Evolutionary conservation across 2,113 vertebrate species (phyloP), one percentile per base, ranked within the genome.

Genomic region (Labeo rohita): DNA sequence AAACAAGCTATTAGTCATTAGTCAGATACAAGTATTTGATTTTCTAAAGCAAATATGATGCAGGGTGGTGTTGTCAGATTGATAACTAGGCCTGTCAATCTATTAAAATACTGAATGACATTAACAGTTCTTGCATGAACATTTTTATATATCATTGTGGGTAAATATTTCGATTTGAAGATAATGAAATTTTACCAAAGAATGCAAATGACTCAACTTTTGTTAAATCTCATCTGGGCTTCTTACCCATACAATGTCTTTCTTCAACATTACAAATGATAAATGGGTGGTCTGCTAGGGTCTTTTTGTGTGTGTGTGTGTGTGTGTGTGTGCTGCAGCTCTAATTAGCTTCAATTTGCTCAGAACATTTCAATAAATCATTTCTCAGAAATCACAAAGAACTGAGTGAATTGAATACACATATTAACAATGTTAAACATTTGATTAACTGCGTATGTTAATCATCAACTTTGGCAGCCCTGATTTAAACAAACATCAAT

Each of bases 371-470:
- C 5, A 73, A 16, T 73, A 4, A 45, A 11, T 47, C 21, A 23
- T 21, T 73, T 73, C 70, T 45, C 39, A 45, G 10, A 73, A 73
- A 47, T 23, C 70, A 47, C 70, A 73, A 47, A n/a, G 70, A 73
- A 45, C 5, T 0, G 21, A 73, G 21, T 73, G 9, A 73, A 47
- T 1, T 73, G 39, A 45, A 73, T 21, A 73, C 1, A 47, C 21
- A n/a, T 9, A 63, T 63, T n/a, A n/a, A 65, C 61, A 65, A 28
- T 23, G 18, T 12, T 47, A 47, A 73, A 47, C 43, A 73, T 73
- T 73, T 73, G 43, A 73, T 73, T 73, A 73, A 73, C 6, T 73
- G 43, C 43, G 11, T 13, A 49, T 73, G 70, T 13, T 73, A 73
- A 73, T 73, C 39, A 47, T 73, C 43, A 73, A 73, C 70, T 73